Evolutionary conservation across 2,113 vertebrate genomes (phyloP).

Genomic region (Jacana jacana): DNA sequence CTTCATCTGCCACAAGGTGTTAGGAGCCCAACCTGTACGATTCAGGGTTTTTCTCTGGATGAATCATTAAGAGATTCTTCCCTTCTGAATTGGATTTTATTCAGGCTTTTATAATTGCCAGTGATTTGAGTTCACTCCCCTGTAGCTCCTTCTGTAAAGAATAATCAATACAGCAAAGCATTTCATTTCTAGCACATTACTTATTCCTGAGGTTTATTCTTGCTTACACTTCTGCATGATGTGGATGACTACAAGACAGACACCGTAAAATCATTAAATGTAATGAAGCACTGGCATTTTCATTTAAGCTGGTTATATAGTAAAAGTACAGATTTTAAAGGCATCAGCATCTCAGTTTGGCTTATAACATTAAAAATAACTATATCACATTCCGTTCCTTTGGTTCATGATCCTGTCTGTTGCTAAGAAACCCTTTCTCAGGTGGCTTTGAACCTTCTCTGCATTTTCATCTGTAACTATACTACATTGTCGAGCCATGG

Average conservation of each 20-base stretch:
- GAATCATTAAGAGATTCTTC: neutral
- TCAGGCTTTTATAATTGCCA: neutral
- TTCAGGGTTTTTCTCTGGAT: neutral
- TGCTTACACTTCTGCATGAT: neutral
- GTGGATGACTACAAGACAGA: neutral
- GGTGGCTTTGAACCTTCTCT: conserved; percentile 45
- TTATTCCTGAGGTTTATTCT: neutral
- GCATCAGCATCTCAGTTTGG: neutral
- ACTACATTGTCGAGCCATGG: neutral
- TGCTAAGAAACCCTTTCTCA: conserved; percentile 55
- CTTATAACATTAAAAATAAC: conserved; percentile 11
- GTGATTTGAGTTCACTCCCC: neutral
- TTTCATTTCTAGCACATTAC: neutral
- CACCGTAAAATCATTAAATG: neutral
- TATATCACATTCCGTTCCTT: neutral
- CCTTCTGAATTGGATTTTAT: neutral
- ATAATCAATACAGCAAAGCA: neutral
- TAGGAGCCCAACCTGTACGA: neutral
- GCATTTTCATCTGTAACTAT: neutral
- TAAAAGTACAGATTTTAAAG: neutral
- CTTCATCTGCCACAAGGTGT: neutral
- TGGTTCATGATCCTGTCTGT: neutral
- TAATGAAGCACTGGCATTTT: neutral
- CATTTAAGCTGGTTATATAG: neutral
- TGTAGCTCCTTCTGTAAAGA: neutral